Evolutionary conservation across 2,888 invertebrate species (phyloP).

Genomic region (Glomeris marginata): DNA sequence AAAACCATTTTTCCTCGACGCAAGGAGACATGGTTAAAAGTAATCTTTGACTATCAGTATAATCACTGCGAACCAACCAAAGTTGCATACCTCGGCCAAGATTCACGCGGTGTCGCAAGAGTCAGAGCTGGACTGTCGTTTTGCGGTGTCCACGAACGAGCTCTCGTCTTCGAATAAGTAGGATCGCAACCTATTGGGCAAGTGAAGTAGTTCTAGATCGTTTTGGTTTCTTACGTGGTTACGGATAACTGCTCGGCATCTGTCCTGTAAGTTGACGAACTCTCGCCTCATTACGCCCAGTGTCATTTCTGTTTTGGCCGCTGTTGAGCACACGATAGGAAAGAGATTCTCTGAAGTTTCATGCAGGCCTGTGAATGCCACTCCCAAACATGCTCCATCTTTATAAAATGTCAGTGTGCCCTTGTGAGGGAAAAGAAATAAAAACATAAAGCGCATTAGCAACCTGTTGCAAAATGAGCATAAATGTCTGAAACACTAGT

Average conservation of each 20-base stretch:
- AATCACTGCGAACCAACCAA: no score
- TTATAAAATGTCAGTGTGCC: conserved; percentile 56
- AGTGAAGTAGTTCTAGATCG: conserved; percentile 39
- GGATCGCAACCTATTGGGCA: conserved; percentile 42
- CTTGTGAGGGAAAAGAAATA: no score
- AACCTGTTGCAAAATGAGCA: no score
- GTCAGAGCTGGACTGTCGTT: no score
- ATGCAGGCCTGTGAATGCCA: conserved; percentile 48
- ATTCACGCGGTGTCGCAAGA: no score
- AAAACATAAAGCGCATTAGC: no score
- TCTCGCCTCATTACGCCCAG: conserved; percentile 43
- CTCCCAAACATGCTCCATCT: conserved; percentile 49
- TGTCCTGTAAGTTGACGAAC: conserved; percentile 50
- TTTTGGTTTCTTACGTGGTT: conserved; percentile 34
- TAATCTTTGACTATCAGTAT: no score
- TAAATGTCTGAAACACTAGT: no score
- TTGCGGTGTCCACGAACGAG: background rate
- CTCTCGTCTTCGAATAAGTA: conserved; percentile 41
- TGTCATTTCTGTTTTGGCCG: conserved; percentile 58
- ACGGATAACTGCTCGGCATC: conserved; percentile 47
- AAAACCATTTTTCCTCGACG: no score
- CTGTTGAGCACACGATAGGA: conserved; percentile 54
- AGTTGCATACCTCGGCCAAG: no score
- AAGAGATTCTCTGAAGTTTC: conserved; percentile 46
- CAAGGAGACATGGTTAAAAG: no score